Base-by-base conservation (phyloP, 2,113 vertebrate species). In the Polypterus senegalus region DNA sequence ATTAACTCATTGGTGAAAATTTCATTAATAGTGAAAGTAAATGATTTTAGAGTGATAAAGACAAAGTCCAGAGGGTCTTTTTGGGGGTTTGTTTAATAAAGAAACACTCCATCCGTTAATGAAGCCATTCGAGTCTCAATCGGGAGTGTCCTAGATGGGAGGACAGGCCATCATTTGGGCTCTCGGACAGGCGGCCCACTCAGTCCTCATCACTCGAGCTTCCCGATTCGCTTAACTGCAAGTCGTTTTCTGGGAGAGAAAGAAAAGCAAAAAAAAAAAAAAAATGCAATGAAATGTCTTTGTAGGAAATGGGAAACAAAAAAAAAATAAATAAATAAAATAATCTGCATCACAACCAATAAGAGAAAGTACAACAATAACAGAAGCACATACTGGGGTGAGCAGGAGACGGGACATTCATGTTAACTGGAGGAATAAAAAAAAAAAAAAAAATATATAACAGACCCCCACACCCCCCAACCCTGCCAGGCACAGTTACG, bases 151-250 rank as follows among this genome's bases (percentile, higher is more conserved):
- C 9, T 7, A n/a, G 10, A n/a, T 4, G 4, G 5, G 54, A 46
- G 43, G 9, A 46, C 27, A 7, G 60, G 4, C 60, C 46, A 49
- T 6, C 3, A 6, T 1, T 9, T 53, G 45, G 57, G 7, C 48
- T 11, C 27, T 11, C 4, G 8, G 3, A 10, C 8, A 27, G 27
- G 27, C 27, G 55, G 46, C 27, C 8, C 7, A 71, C 63, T 92
- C 79, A 95, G 76, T 94, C 84, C 71, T 92, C 88, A 62, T 92
- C 94, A 65, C 92, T 97, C 71, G 97, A 94, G 6, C 95, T 99
- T 75, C 89, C 94, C 52, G 96, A 97, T 66, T 99, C 96, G 74
- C 95, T 99, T 72, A 99, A 83, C 80, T 96, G 92, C 69, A 99
- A 88, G 78, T 99, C 96, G 56, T 78, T 97, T 80, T 95, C 95